Base-by-base conservation (phyloP, 2,113 vertebrate species). In the Balaenoptera acutorostrata region DNA sequence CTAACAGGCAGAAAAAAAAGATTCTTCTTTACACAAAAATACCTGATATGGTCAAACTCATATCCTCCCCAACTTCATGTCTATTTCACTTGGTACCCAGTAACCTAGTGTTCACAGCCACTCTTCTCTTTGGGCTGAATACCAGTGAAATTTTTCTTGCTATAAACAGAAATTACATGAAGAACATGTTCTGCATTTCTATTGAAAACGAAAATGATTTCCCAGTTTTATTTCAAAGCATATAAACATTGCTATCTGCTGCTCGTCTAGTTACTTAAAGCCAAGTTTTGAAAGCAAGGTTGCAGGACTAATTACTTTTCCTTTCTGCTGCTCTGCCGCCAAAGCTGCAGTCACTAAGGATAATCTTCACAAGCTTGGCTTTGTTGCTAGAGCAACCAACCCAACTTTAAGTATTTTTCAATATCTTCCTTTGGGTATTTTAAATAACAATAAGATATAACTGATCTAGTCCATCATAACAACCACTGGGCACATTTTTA, bases 311-410 rank as follows among this genome's bases (percentile, higher is more conserved):
- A 94, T 95, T 88, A 95, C 88, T 82, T 97, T 96, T 94, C 57
- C 80, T 94, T 89, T 97, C 57, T 87, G 69, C 90, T 55, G 81
- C 83, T 96, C 71, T 66, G 55, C 74, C 87, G 92, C 75, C 77
- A 93, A 95, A 96, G 75, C 95, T 93, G 66, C 41, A 95, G 84
- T 94, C 88, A 78, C 81, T 95, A 80, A 96, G 95, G 96, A 96
- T 97, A 96, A 97, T 97, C 97, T 97, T 85, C 72, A 95, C 96
- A 96, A 94, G 97, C 87, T 39, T 96, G 96, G 94, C 90, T 98
- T 96, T 95, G 96, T 98, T 98, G 97, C 98, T 97, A 97, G 66
- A 97, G 97, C 96, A 98, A 98, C 97, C 93, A 98, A 95, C 81
- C 93, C 95, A 97, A 96, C 97, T 97, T 97, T 90, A 98, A 98